Evolutionary conservation across 1,140 invertebrate genomes (phyloP), one percentile per base, ranked within the genome.

Genomic region (Halictus rubicundus): DNA sequence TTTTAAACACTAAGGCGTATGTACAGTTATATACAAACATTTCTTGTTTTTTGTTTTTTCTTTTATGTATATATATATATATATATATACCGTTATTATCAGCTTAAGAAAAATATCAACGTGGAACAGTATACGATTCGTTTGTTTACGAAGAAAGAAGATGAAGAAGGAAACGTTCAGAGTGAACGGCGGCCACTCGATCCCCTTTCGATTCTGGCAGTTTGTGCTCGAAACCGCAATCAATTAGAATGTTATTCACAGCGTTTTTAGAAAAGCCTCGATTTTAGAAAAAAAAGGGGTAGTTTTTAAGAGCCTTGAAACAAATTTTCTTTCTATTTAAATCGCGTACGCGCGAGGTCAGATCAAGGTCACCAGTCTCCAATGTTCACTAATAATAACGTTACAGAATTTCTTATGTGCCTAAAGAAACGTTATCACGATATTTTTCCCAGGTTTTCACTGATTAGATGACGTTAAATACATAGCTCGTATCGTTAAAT

Each of bases 11-110:
- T 91, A 91, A 63, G 80, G 68, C 78, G 61, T 92, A 92, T 92
- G 88, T 92, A 92, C 91, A 92, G 65, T 78, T 92, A 92, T 92
- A 61, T 92, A 92, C 90, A 92, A 88, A 87, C 66, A 64, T 63
- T 74, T 61, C 39, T 54, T 16, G 21, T 72, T 6, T 52, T 52
- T 14, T 46, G 0, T 46, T 46, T 12, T 12, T 12, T 46, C 10
- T 46, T 12, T 46, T 46, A 0, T 46, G 7, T 42, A 9, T 39
- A 8, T 39, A 4, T 3, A 4, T 39, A 8, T 39, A 39, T 3
- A 4, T 39, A 8, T 39, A 3, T 3, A 7, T 72, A 54, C 71
- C 71, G 65, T 84, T 52, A 57, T 54, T 12, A 60, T 86, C 60
- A 74, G 42, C 73, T 88, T 86, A 89, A 88, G 87, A 89, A 87